Base-by-base conservation (phyloP, 2,113 vertebrate genomes). In the Serinus canaria region DNA sequence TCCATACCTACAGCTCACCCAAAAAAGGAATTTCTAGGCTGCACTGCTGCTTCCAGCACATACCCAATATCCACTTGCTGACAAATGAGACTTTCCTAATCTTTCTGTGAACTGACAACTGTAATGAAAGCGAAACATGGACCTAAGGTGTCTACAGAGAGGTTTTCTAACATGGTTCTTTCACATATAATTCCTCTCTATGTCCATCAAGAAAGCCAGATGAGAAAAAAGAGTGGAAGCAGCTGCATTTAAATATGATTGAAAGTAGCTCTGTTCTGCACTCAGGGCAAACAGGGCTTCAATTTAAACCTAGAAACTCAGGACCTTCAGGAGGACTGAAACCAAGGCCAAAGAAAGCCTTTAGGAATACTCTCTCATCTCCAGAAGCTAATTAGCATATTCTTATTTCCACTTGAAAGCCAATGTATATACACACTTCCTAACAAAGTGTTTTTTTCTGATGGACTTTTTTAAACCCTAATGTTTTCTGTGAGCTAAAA, bases 301-400 rank as follows among this genome's bases (percentile, higher is more conserved):
- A 63, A 31, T 70, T 89, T 80, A 69, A 90, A 76, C 30, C 18
- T 22, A 39, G 70, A 70, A 24, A 44, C 58, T 70, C 62, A 56
- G 13, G 22, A 91, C 68, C 39, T 52, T 78, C 55, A 89, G 46
- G 41, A 96, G 70, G n/a, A 43, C 68, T 77, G 41, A 84, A 94
- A 95, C 55, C 41, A 94, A 83, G 95, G 95, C 37, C 70, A 79
- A 95, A 95, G 53, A 87, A 69, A 91, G 60, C 16, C 68, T 10
- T 3, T 86, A 39, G 43, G 28, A 14, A 37, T n/a, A n/a, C 28
- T 77, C 68, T 90, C 73, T 86, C 62, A 72, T 33, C 52, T 91
- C 73, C 1, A 1, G 66, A 90, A 90, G 94, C 3, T 2, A 78
- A 91, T 86, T 79, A 86, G 35, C 44, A 92, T 83, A 81, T 86